Conservation (phyloP, 30 jellyfish, hydroid and myxozoan genomes). For the Aurelia sp. region DNA sequence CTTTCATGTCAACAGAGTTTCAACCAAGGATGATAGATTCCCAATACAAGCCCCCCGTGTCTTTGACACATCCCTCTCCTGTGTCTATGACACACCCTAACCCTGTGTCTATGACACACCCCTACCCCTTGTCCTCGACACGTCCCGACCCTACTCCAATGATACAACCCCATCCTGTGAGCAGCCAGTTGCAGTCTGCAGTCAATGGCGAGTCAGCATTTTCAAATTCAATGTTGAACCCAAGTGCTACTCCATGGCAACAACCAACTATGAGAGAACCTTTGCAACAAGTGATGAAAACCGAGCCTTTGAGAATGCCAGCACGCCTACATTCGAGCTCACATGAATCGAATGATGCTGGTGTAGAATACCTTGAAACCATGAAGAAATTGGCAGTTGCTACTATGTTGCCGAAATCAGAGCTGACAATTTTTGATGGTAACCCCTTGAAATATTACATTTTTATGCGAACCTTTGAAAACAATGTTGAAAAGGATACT, state of each 20-base stretch:
- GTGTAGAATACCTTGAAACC: too few relatives aligned
- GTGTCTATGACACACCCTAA: too few relatives aligned
- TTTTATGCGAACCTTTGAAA: too few relatives aligned
- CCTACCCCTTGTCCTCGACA: too few relatives aligned
- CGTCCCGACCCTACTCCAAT: slow-evolving; percentile 2
- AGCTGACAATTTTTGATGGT: too few relatives aligned
- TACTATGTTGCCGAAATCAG: too few relatives aligned
- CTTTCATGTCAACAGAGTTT: neutral
- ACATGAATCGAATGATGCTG: neutral
- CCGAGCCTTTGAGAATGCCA: slow-evolving; percentile 1
- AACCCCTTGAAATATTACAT: too few relatives aligned
- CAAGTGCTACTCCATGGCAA: slow-evolving; percentile 10
- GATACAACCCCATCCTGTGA: neutral
- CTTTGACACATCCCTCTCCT: too few relatives aligned
- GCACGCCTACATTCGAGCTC: too few relatives aligned
- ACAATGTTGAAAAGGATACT: too few relatives aligned
- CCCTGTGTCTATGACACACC: too few relatives aligned
- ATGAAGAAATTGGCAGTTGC: too few relatives aligned
- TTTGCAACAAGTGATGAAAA: slow-evolving; percentile 3
- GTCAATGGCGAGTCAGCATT: neutral
- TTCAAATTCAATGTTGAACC: neutral
- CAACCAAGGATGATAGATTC: neutral
- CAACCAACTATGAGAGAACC: neutral
- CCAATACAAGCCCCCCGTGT: neutral
- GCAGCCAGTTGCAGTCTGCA: slow-evolving; percentile 17